A percentile compares a stretch with the other conserved stretches of the same genome.
Conservation (phyloP, 2,888 invertebrate genomes). For the Exocentrus adspersus region DNA sequence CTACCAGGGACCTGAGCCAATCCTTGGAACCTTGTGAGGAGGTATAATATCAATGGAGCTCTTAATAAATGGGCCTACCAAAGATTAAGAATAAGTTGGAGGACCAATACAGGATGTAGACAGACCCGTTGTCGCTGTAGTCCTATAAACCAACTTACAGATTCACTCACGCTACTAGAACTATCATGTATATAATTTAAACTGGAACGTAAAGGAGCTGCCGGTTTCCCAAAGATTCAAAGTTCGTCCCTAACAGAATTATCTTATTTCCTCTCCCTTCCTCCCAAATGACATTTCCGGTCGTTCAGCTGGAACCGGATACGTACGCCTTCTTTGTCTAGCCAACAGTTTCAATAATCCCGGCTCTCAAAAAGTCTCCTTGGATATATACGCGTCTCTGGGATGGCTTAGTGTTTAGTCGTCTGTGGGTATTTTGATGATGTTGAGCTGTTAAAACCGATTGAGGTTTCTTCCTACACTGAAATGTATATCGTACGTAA, state of each 20-base stretch:
- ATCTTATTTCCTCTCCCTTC: conserved; percentile 59
- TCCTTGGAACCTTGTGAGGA: no score
- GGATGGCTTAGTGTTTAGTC: conserved; percentile 11
- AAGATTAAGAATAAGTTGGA: background rate
- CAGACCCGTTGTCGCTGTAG: no score
- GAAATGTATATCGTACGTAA: background rate
- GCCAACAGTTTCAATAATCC: conserved; percentile 47
- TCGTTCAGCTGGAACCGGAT: conserved; percentile 58
- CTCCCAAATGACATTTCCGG: conserved; percentile 59
- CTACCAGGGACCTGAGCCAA: no score
- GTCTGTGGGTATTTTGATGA: conserved; percentile 13
- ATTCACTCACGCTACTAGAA: background rate
- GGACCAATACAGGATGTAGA: background rate
- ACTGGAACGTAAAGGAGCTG: conserved; percentile 24
- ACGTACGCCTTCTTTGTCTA: conserved; percentile 55
- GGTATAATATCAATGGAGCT: no score
- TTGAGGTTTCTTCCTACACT: background rate
- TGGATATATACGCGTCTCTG: conserved; percentile 20
- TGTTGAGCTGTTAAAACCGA: background rate
- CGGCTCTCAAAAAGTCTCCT: conserved; percentile 33
- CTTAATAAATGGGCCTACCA: background rate
- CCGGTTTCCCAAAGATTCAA: conserved; percentile 35
- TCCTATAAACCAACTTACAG: background rate
- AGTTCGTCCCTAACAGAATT: conserved; percentile 55
- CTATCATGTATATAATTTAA: conserved; percentile 23